Evolutionary conservation across 2,888 invertebrate genomes (phyloP), one percentile per base, ranked within the genome.

Genomic region (Stictocephala bisonia): DNA sequence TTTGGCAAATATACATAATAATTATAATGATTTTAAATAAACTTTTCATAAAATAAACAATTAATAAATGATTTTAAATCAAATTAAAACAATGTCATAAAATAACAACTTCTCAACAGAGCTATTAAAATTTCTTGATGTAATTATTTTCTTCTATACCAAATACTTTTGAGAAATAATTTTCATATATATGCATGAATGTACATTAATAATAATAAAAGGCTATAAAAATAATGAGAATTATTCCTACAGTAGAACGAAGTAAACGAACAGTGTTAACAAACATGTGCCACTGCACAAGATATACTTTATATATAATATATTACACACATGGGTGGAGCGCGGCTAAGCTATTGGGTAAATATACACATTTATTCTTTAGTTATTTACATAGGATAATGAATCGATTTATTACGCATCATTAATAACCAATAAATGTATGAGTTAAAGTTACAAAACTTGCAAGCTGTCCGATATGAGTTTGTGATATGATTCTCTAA

Each of bases 221-320:
- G 50, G 20, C 50, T 48, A 68, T 50, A 50, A 68, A 50, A 68
- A 68, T 50, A 68, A 68, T 68, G 29, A 68, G 29, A 68, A 68
- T 68, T 48, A 68, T 68, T 27, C 67, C 67, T 68, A 68, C 50
- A 68, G 50, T 68, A 68, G 67, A 68, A 68, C 50, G 50, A 68
- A 68, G 67, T 68, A 68, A n/a, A 68, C 66, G 66, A 66, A 35
- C 67, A 68, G 67, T 68, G 26, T 68, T 31, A 68, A 68, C 67
- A 68, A 68, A 68, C 67, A 22, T 29, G 50, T 68, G 67, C 50
- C 50, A 22, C 20, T 41, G 67, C 67, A 68, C 67, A 50, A 68
- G 67, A 50, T 68, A 68, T 68, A 67, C n/a, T 67, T 48, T 67
- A 50, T 68, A 68, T 68, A 68, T 68, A 50, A 58, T 68, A 68